Conservation (phyloP, 1,140 invertebrate genomes). For the Plodia interpunctella region DNA sequence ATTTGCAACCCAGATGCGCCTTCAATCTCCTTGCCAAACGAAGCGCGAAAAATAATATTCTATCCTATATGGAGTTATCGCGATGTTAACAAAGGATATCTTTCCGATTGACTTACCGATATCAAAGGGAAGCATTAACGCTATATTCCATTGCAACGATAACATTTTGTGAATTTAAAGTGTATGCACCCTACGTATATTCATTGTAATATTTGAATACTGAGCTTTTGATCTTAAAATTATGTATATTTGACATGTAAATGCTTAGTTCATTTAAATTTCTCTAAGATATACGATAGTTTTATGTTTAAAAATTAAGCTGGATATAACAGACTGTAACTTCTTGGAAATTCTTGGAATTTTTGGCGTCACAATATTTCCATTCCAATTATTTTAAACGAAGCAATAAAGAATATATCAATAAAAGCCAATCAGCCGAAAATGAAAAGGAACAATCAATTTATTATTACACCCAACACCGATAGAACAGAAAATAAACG, state of each 20-base stretch:
- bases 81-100: conserved; percentile 60
- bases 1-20: conserved; percentile 36
- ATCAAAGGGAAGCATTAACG: conserved; percentile 52
- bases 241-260: neutral
- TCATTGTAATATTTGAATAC: neutral
- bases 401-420: neutral
- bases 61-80: conserved; percentile 34
- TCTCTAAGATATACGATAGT: too few species aligned
- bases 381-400: too few species aligned
- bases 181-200: neutral
- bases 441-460: conserved; percentile 28
- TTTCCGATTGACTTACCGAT: conserved; percentile 58
- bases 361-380: too few species aligned
- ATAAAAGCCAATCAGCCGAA: conserved; percentile 11
- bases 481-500: conserved; percentile 24
- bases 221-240: neutral
- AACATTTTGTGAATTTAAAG: neutral
- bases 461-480: conserved; percentile 25
- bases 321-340: too few species aligned
- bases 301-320: too few species aligned
- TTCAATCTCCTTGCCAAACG: conserved; percentile 56
- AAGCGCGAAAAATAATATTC: conserved; percentile 59
- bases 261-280: neutral
- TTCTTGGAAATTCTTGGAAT: too few species aligned
- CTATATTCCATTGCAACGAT: conserved; percentile 19